These are phyloP conservation scores for Oithona nana DNA, from an alignment of 2,888 invertebrate genomes.

Conservation along the genomic window DNA sequence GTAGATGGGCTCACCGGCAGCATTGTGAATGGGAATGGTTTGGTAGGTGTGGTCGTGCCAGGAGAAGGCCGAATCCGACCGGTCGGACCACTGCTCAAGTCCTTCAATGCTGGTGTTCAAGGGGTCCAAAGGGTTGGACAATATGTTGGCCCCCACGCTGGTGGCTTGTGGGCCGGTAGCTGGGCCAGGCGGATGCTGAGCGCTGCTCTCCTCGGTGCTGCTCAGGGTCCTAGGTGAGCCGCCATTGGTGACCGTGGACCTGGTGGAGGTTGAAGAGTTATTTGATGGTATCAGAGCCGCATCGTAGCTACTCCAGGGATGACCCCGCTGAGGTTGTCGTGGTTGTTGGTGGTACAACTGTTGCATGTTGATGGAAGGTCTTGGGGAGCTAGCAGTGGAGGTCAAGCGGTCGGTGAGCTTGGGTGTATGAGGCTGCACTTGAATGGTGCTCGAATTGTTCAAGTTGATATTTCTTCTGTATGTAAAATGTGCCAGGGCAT, in stretches of 20 bases:
- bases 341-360: neutral
- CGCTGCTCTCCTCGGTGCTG: neutral
- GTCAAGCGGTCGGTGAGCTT: neutral
- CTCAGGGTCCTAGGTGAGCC: neutral
- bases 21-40: neutral
- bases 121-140: constrained; percentile 4
- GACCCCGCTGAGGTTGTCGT: neutral
- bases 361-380: neutral
- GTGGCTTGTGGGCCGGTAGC: neutral
- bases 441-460: neutral
- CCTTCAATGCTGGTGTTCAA: neutral
- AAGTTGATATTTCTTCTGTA: neutral
- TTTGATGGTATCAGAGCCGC: neutral
- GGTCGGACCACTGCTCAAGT: constrained; percentile 2
- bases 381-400: neutral
- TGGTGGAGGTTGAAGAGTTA: constrained; percentile 1
- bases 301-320: neutral
- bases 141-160: neutral
- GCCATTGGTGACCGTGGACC: neutral
- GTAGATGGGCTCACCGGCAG: neutral
- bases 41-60: constrained; percentile 1
- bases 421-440: neutral
- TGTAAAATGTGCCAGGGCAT: constrained; percentile 26
- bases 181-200: too few species aligned
- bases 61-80: constrained; percentile 1